phyloP scores from a whole-genome alignment of 1,140 invertebrate species.

The Grapholita molesta region DNA sequence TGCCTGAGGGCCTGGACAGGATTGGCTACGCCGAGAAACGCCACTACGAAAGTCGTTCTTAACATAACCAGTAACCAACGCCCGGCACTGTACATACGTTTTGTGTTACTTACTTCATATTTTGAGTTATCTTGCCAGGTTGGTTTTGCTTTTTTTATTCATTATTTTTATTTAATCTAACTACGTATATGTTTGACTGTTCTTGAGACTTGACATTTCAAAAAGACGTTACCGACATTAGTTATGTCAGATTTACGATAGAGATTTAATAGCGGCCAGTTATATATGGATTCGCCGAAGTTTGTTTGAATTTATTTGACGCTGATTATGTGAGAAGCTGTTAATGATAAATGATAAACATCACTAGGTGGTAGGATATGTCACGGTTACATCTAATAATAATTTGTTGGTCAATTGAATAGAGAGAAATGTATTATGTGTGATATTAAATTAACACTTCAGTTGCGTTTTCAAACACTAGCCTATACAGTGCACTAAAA shows the following conservation, averaged over 20 bases:
- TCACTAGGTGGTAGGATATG: not conserved
- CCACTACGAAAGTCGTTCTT: constrained; percentile 55
- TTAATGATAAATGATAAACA: not conserved
- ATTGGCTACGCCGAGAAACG: constrained; percentile 56
- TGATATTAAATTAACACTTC: too few relatives aligned
- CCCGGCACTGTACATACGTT: constrained; percentile 44
- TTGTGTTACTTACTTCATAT: not conserved
- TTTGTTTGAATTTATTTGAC: constrained; percentile 16
- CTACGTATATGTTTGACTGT: constrained; percentile 7
- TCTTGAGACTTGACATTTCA: constrained; percentile 33
- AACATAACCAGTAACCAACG: constrained; percentile 57
- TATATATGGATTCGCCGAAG: not conserved
- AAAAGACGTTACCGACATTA: not conserved
- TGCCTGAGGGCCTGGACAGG: constrained; percentile 52
- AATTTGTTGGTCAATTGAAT: too few relatives aligned
- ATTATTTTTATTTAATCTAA: not conserved
- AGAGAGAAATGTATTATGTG: too few relatives aligned
- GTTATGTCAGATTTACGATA: not conserved
- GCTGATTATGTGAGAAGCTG: not conserved
- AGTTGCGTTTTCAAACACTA: too few relatives aligned
- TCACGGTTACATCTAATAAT: not conserved
- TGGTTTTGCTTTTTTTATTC: constrained; percentile 31
- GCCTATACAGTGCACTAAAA: too few relatives aligned
- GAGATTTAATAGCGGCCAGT: constrained; percentile 6
- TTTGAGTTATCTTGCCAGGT: constrained; percentile 39